Percentiles rank a stretch among this genome's conserved stretches.
phyloP scores from a whole-genome alignment of 2,888 invertebrate species.

The Alviniconcha strummeri region DNA sequence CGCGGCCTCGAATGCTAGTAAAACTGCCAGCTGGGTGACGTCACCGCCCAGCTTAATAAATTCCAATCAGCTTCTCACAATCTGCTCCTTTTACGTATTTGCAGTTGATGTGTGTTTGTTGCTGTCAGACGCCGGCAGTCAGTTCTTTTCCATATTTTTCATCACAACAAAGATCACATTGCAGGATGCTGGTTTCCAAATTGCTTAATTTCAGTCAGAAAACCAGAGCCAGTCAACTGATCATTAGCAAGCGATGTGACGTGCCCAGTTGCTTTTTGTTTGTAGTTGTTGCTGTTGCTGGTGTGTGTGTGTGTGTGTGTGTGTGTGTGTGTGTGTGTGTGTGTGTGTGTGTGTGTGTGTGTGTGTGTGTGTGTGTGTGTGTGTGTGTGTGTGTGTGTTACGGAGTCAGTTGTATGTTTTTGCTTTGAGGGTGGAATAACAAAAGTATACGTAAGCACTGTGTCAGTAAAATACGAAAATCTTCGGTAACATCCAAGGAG shows the following conservation, averaged over 20 bases:
- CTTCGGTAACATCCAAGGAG: too few species aligned
- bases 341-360: neutral
- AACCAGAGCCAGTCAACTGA: too few species aligned
- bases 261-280: neutral
- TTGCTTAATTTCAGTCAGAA: too few species aligned
- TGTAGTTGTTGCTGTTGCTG: neutral
- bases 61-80: too few species aligned
- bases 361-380: neutral
- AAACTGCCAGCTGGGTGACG: too few species aligned
- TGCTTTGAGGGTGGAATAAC: neutral
- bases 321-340: neutral
- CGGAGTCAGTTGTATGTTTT: neutral
- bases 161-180: too few species aligned
- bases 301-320: neutral
- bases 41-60: neutral
- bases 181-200: neutral
- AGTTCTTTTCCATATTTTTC: neutral
- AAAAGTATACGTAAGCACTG: too few species aligned
- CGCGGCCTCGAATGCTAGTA: too few species aligned
- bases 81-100: too few species aligned
- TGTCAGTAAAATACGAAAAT: too few species aligned
- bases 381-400: neutral
- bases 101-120: too few species aligned
- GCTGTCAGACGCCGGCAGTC: neutral
- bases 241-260: too few species aligned